Conservation (phyloP, 2,888 invertebrate species). For the Reticulitermes lucifugus region DNA sequence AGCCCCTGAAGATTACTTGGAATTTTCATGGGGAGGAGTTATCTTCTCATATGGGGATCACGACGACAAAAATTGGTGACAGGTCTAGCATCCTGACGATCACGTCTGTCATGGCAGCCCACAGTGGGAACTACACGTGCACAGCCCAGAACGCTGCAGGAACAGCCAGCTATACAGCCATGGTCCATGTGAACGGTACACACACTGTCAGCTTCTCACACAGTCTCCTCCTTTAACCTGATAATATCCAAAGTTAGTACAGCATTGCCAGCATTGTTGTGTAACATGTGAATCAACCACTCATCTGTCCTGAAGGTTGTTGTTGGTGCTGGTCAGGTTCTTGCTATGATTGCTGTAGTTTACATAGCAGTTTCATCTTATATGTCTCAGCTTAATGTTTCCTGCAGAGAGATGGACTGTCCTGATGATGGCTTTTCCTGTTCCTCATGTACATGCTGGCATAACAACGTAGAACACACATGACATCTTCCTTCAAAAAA, state of each 20-base stretch:
- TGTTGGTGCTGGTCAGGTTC: no score
- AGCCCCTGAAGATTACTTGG: constrained; percentile 57
- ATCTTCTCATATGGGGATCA: constrained; percentile 59
- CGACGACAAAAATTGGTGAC: constrained; percentile 60
- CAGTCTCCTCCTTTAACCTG: neutral
- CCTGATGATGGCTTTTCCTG: no score
- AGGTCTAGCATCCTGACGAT: constrained; percentile 64
- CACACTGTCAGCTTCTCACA: constrained; percentile 55
- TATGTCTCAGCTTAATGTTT: no score
- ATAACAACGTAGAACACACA: no score
- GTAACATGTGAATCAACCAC: neutral
- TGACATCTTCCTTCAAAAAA: no score
- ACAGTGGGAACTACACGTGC: constrained; percentile 63
- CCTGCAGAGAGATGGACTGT: no score
- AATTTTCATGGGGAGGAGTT: constrained; percentile 57
- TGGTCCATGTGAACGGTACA: constrained; percentile 62
- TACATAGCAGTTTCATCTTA: no score
- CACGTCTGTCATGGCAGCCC: constrained; percentile 63
- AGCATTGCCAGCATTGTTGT: neutral
- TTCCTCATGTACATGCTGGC: no score
- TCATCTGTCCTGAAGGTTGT: no score
- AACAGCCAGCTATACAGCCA: constrained; percentile 58
- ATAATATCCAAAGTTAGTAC: neutral
- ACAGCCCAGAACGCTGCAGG: constrained; percentile 61
- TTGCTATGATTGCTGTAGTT: no score